Percentiles rank a stretch among this genome's conserved stretches.
Conservation (phyloP, 1,140 invertebrate genomes). For the Carposina sasakii region DNA sequence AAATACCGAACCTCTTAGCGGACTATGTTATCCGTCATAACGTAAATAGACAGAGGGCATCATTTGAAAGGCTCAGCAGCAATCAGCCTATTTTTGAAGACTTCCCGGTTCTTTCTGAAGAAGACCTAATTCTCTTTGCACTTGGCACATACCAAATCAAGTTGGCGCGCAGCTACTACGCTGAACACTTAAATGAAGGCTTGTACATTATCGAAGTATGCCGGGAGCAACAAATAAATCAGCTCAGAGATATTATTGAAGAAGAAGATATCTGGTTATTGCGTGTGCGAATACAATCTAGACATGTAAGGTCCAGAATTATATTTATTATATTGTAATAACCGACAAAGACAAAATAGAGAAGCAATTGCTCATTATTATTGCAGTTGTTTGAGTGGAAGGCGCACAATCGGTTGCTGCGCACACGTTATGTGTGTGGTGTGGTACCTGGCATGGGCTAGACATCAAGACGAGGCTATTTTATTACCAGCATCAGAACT, state of each 20-base stretch:
- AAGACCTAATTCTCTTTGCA: conserved; percentile 4
- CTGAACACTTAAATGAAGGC: conserved; percentile 3
- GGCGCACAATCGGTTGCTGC: conserved; percentile 8
- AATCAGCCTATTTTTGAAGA: conserved; percentile 6
- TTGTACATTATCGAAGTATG: conserved; percentile 7
- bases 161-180: conserved; percentile 8
- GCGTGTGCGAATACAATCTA: conserved; percentile 5
- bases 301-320: conserved; percentile 6
- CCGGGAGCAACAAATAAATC: neutral
- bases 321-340: conserved; percentile 9
- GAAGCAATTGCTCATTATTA: conserved; percentile 1
- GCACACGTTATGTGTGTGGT: conserved; percentile 6
- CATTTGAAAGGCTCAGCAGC: conserved; percentile 1
- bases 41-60: conserved; percentile 14
- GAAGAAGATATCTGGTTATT: conserved; percentile 3
- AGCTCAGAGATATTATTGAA: neutral
- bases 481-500: neutral
- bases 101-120: conserved; percentile 1
- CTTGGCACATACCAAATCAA: conserved; percentile 13
- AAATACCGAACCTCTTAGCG: conserved; percentile 12
- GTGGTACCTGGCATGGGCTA: conserved; percentile 12
- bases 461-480: conserved; percentile 3
- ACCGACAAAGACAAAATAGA: conserved; percentile 1
- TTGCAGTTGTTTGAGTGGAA: conserved; percentile 6
- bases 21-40: conserved; percentile 12